These are phyloP conservation scores for Exocentrus adspersus DNA, from an alignment of 2,888 invertebrate species.

Conservation along the genomic window DNA sequence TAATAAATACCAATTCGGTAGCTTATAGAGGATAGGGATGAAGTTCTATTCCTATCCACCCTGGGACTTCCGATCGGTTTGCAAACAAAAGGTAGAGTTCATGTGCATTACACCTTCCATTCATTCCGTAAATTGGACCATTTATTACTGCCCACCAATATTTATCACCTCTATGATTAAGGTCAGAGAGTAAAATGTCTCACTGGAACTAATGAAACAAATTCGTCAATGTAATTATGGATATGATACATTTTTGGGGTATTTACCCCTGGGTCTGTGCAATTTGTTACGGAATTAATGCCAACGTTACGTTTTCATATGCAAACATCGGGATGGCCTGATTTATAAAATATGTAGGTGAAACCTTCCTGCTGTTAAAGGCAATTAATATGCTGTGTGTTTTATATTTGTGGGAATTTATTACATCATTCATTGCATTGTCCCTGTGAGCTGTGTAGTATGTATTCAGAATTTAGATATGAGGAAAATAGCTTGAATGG, in stretches of 20 bases:
- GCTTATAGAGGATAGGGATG: background rate
- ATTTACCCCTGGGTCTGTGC: background rate
- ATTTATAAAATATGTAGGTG: no score
- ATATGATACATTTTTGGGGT: background rate
- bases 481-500: no score
- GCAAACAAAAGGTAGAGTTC: slow-evolving; percentile 15
- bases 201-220: slow-evolving; percentile 6
- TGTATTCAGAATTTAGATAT: no score
- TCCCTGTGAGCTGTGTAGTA: no score
- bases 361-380: no score
- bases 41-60: background rate
- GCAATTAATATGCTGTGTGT: no score
- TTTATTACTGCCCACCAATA: slow-evolving; percentile 20
- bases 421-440: no score
- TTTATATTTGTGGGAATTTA: no score
- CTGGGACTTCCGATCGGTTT: slow-evolving; percentile 6
- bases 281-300: background rate
- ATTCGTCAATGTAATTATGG: background rate
- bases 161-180: slow-evolving; percentile 16
- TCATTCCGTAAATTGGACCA: slow-evolving; percentile 22
- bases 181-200: slow-evolving; percentile 5
- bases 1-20: background rate
- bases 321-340: no score
- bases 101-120: slow-evolving; percentile 19
- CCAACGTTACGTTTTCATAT: no score